Percentiles rank a stretch among this genome's conserved stretches.
Evolutionary conservation across 2,797 vertebrate species (phyloP).

Genomic region (Podargus strigoides): DNA sequence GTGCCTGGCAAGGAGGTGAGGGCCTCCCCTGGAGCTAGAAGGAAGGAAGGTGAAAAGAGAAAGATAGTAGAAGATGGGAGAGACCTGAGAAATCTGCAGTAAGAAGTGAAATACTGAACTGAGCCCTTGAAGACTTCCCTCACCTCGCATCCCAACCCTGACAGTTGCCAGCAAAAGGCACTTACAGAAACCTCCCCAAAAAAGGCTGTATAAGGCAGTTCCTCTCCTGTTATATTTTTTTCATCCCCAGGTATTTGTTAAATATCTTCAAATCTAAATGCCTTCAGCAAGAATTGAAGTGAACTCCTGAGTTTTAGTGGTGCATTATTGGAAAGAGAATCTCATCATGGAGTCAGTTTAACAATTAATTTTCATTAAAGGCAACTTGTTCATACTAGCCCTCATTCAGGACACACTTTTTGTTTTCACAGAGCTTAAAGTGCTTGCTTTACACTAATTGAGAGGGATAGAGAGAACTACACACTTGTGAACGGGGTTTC

Average conservation of each 20-base stretch:
- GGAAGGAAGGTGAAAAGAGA: neutral
- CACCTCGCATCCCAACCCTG: neutral
- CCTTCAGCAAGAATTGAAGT: neutral
- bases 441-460: neutral
- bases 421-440: neutral
- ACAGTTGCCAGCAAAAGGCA: neutral
- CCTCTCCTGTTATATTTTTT: neutral
- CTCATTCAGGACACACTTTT: neutral
- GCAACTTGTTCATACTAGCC: neutral
- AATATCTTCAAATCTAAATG: neutral
- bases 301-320: neutral
- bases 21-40: neutral
- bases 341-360: neutral
- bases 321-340: neutral
- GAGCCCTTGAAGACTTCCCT: neutral
- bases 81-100: neutral
- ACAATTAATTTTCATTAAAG: neutral
- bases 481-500: rapidly evolving
- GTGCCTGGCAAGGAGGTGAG: neutral
- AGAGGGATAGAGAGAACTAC: neutral
- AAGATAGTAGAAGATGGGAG: neutral
- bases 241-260: neutral
- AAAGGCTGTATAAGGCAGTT: neutral
- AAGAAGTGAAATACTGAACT: neutral
- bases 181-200: neutral